Percentiles rank a stretch among this genome's conserved stretches.
Evolutionary conservation across 2,797 vertebrate species (phyloP).

Genomic region (Coreius guichenoti): DNA sequence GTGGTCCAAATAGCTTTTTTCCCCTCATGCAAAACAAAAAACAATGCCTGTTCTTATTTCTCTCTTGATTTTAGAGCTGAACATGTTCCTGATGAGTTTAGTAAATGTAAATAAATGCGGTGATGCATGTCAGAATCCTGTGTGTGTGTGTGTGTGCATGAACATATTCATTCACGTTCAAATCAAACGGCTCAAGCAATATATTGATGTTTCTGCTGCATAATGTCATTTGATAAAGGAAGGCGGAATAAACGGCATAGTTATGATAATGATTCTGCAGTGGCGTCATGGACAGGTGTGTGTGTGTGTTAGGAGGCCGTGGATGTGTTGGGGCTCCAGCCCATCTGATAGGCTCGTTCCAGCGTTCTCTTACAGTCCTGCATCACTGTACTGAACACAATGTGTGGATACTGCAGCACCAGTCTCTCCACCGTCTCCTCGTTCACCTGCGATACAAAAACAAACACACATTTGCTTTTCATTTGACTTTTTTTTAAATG

Average conservation of each 20-base stretch:
- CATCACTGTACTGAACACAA: conserved; percentile 98
- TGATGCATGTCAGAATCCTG: background rate
- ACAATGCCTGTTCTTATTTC: background rate
- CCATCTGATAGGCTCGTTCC: conserved; percentile 98
- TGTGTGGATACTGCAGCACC: conserved; percentile 95
- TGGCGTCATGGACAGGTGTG: conserved; percentile 13
- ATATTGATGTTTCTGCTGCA: conserved; percentile 38
- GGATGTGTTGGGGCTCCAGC: conserved; percentile 95
- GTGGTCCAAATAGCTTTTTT: background rate
- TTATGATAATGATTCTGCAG: conserved; percentile 40
- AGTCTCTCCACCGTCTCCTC: conserved; percentile 96
- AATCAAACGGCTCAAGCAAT: conserved; percentile 27
- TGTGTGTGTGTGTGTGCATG: background rate
- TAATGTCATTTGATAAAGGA: conserved; percentile 48
- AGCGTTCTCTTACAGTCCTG: conserved; percentile 99
- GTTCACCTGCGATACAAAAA: conserved; percentile 82
- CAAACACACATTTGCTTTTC: background rate
- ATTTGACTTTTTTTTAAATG: background rate
- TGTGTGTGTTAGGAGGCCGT: conserved; percentile 83
- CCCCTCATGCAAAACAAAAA: background rate
- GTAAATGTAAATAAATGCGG: background rate
- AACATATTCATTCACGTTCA: conserved; percentile 10
- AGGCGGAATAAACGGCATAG: conserved; percentile 49
- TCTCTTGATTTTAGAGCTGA: background rate
- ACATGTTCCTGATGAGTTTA: background rate